These are phyloP conservation scores for Microcebus lehilahytsara DNA, from an alignment of 2,113 vertebrate genomes.

Conservation along the genomic window DNA sequence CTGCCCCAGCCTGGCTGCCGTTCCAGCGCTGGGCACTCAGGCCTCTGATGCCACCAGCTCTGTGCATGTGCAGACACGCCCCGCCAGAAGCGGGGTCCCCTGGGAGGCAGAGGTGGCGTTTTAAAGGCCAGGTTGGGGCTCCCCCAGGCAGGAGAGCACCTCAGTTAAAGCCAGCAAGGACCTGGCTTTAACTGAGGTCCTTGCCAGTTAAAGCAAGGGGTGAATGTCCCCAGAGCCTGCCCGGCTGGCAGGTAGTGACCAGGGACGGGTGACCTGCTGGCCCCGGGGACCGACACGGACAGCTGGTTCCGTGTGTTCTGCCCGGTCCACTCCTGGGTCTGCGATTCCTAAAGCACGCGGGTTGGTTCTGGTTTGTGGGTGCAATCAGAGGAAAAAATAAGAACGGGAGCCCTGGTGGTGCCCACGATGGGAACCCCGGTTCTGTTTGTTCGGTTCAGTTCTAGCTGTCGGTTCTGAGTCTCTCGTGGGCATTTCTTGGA, in stretches of 20 bases:
- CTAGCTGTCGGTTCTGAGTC: background rate
- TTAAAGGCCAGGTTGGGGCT: background rate
- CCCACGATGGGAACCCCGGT: fast-evolving
- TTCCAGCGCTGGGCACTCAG: fast-evolving
- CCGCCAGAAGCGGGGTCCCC: background rate
- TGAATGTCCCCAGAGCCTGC: background rate
- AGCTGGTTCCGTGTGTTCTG: fast-evolving
- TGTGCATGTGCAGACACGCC: fast-evolving
- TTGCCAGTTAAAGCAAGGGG: too few species aligned
- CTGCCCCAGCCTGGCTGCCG: fast-evolving
- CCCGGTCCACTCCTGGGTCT: background rate
- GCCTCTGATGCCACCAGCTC: fast-evolving
- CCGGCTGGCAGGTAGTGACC: too few species aligned
- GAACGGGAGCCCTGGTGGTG: background rate
- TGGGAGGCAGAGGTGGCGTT: background rate
- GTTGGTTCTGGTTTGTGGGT: fast-evolving
- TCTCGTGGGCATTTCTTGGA: fast-evolving
- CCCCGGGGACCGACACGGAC: fast-evolving
- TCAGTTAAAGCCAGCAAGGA: fast-evolving
- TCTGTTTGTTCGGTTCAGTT: fast-evolving
- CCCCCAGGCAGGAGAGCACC: background rate
- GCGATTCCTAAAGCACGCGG: fast-evolving
- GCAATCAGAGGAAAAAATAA: background rate
- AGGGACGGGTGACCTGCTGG: fast-evolving
- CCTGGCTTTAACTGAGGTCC: too few species aligned